Percentiles rank a stretch among this genome's conserved stretches.
These are phyloP conservation scores for Aromia moschata DNA, from an alignment of 2,888 invertebrate species.

Conservation along the genomic window DNA sequence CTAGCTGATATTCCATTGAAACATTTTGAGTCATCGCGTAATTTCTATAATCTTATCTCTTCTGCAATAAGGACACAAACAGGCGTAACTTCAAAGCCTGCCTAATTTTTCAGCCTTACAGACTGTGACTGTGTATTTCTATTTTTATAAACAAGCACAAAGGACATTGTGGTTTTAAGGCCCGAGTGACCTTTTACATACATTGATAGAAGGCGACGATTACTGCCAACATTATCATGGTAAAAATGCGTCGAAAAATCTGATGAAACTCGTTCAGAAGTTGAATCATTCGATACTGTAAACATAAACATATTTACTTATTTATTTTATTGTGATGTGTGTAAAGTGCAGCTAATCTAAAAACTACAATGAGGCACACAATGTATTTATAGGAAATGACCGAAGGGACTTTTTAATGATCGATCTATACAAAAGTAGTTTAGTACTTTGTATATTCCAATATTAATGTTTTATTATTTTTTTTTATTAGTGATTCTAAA, in stretches of 20 bases:
- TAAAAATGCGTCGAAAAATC: conserved; percentile 27
- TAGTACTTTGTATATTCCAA: no score
- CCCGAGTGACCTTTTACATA: conserved; percentile 2
- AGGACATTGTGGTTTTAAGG: background rate
- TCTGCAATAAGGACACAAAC: no score
- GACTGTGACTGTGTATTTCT: no score
- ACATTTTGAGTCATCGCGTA: no score
- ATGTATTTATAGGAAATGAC: background rate
- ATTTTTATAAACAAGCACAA: conserved; percentile 6
- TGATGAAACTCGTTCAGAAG: conserved; percentile 35
- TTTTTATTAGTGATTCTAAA: no score
- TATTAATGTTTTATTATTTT: no score
- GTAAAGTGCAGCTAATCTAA: background rate
- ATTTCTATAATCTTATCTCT: no score
- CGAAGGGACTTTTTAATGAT: background rate
- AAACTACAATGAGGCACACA: background rate
- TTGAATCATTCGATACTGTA: conserved; percentile 33
- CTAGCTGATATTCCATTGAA: no score
- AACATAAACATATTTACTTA: conserved; percentile 22
- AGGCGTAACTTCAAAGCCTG: background rate
- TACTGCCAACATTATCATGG: conserved; percentile 10
- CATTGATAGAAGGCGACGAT: background rate
- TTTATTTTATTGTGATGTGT: conserved; percentile 10
- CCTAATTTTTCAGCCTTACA: conserved; percentile 2
- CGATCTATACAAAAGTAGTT: no score